A percentile compares a stretch with the other conserved stretches of the same genome.
Evolutionary conservation across 2,113 vertebrate species (phyloP).

Genomic region (Callorhinus ursinus): DNA sequence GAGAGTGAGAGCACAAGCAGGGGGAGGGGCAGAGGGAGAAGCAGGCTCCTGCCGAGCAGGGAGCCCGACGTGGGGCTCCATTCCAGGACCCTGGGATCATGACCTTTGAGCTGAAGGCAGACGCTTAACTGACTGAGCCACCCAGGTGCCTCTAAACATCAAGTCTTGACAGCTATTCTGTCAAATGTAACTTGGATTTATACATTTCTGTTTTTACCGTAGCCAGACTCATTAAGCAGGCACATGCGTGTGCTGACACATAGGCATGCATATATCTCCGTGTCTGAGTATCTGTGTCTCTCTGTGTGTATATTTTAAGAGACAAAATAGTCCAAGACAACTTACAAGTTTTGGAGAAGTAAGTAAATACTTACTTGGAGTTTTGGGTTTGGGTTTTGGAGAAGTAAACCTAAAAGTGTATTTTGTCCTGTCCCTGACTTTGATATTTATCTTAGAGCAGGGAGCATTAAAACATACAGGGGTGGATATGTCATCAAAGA

Average conservation of each 20-base stretch:
- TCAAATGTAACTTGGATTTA: background rate
- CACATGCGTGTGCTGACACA: background rate
- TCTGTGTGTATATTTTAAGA: background rate
- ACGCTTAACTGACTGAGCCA: background rate
- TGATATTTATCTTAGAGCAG: background rate
- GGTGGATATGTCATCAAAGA: background rate
- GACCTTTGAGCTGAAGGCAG: background rate
- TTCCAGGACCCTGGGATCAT: too few relatives aligned
- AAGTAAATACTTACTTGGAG: background rate
- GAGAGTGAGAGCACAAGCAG: too few relatives aligned
- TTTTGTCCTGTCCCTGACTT: background rate
- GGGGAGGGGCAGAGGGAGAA: too few relatives aligned
- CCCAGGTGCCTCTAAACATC: background rate
- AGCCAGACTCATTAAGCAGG: background rate
- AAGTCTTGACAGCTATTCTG: background rate
- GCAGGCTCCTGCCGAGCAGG: too few relatives aligned
- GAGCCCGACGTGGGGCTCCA: too few relatives aligned
- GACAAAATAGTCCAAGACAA: background rate
- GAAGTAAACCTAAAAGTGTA: background rate
- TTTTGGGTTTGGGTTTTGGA: background rate
- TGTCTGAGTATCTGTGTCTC: background rate
- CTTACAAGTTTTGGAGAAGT: background rate
- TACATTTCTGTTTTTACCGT: background rate
- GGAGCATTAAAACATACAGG: background rate
- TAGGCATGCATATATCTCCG: background rate